Base-by-base conservation (phyloP, 2,113 vertebrate genomes). In the Podarcis muralis region DNA sequence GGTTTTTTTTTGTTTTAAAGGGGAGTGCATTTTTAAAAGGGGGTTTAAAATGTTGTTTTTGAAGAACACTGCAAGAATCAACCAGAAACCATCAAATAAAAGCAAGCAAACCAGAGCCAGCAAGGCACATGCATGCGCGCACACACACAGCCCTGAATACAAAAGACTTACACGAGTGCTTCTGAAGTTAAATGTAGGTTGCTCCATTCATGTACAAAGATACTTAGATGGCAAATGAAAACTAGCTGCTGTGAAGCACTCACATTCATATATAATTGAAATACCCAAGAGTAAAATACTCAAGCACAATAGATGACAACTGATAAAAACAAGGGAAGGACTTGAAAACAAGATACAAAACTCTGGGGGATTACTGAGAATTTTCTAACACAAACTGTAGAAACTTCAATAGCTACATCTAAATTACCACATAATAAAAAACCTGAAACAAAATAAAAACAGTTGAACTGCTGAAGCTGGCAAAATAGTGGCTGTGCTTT, bases 231-330 rank as follows among this genome's bases (percentile, higher is more conserved):
- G 95, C 92, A 95, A 96, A 96, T 93, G 93, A 93, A 96, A 96
- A 92, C 72, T 22, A 87, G 90, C 71, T 68, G 91, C 93, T 95
- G 92, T 93, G 94, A 96, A 93, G 94, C 92, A 90, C 90, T 93
- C 92, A 92, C 89, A 91, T 94, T 97, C 95, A 96, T 97, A 93
- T 96, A 97, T 97, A 97, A 97, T 96, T 97, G 94, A 97, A 96
- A 90, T 89, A 96, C 95, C 93, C 86, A 0, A 93, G 96, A 95
- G 94, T 96, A 96, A 97, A 95, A 96, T 92, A 94, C 92, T 71
- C 85, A 97, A 93, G 91, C 94, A 93, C 94, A 95, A 94, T 94
- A 95, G 96, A 95, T 96, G 96, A 95, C 95, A 96, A 96, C 92
- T 96, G 96, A 96, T 95, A 93, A 97, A 97, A 97, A 95, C 85